phyloP scores from a whole-genome alignment of 2,888 invertebrate species.

The Noctua pronuba region DNA sequence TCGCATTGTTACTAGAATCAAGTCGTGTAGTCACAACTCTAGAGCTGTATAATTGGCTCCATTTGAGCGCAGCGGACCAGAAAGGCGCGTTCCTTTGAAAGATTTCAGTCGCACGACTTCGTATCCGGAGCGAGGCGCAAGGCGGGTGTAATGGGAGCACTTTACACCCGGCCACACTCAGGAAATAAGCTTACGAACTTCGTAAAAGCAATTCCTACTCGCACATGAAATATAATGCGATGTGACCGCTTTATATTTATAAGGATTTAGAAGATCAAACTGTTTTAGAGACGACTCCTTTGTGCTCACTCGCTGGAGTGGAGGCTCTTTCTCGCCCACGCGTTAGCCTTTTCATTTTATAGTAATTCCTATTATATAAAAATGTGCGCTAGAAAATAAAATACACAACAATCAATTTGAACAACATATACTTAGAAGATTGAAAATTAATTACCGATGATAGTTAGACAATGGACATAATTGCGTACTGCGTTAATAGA shows the following conservation, averaged over 20 bases:
- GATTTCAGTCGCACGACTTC: slow-evolving; percentile 77
- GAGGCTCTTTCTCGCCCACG: slow-evolving; percentile 47
- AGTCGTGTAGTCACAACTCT: slow-evolving; percentile 65
- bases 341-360: slow-evolving; percentile 31
- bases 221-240: slow-evolving; percentile 88
- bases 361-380: slow-evolving; percentile 1
- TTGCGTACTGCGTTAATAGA: slow-evolving; percentile 25
- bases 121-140: slow-evolving; percentile 75
- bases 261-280: slow-evolving; percentile 86
- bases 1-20: slow-evolving; percentile 46
- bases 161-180: slow-evolving; percentile 88
- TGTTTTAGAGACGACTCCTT: slow-evolving; percentile 75
- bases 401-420: slow-evolving; percentile 6
- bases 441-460: slow-evolving; percentile 19
- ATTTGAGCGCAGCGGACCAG: slow-evolving; percentile 83
- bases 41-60: slow-evolving; percentile 79
- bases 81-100: slow-evolving; percentile 85
- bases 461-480: slow-evolving; percentile 32
- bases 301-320: slow-evolving; percentile 66
- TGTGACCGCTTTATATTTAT: slow-evolving; percentile 89
- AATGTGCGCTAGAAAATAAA: background rate
- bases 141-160: slow-evolving; percentile 87
- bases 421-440: background rate
- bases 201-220: slow-evolving; percentile 89
- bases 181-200: slow-evolving; percentile 90